Percentiles rank a stretch among this genome's conserved stretches.
Conservation (phyloP, 2,113 vertebrate species). For the Ovibos moschatus region DNA sequence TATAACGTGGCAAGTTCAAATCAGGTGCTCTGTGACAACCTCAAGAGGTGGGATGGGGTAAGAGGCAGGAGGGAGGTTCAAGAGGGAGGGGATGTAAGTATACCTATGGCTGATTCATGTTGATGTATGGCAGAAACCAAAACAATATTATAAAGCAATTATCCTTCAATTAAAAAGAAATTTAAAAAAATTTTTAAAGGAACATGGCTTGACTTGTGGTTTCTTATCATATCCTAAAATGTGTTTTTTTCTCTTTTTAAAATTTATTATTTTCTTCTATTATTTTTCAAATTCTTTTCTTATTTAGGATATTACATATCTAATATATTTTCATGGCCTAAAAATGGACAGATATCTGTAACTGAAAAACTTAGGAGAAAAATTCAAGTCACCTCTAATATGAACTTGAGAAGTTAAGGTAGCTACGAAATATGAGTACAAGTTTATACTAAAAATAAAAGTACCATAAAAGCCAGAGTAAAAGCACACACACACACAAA, state of each 20-base stretch:
- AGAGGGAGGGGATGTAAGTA: neutral
- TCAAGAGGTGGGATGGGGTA: neutral
- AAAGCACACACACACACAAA: neutral
- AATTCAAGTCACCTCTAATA: conserved; percentile 50
- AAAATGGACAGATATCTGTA: neutral
- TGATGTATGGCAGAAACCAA: neutral
- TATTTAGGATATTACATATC: neutral
- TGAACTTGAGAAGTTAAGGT: conserved; percentile 47
- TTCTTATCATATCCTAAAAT: neutral
- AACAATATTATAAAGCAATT: neutral
- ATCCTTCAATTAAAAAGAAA: neutral
- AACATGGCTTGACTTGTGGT: neutral
- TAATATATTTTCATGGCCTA: neutral
- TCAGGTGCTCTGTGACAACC: neutral
- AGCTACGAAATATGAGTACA: conserved; percentile 26
- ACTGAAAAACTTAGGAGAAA: conserved; percentile 23
- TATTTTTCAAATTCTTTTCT: neutral
- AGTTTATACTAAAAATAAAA: conserved; percentile 66
- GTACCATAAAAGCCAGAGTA: neutral
- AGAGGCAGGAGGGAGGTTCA: neutral
- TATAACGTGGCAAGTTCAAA: neutral
- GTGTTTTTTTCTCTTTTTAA: neutral
- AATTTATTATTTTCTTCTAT: neutral
- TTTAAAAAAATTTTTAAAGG: neutral
- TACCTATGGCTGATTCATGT: neutral